Evolutionary conservation across 2,113 vertebrate species (phyloP), one percentile per base, ranked within the genome.

Genomic region (Gavia stellata): DNA sequence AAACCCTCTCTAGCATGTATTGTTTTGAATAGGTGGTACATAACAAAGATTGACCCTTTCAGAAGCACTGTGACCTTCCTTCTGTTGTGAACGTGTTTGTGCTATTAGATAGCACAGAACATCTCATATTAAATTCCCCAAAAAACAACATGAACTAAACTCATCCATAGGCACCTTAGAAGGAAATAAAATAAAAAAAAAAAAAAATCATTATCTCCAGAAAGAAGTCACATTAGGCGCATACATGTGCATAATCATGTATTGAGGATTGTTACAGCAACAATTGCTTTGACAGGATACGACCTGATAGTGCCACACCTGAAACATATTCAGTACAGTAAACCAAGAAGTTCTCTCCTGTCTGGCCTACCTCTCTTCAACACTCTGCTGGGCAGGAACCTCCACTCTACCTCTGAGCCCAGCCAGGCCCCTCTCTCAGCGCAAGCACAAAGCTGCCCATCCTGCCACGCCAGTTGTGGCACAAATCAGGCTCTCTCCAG

Each of bases 21-120:
- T 82, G 65, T 92, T 94, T 91, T 56, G 71, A 88, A 68, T 50
- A 90, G 77, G 58, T 82, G 91, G 42, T 70, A 87, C 94, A 63
- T 75, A 90, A 80, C 73, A 53, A 85, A 80, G 66, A 85, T 3
- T 28, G 78, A 86, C 63, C 67, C 75, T 63, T 63, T 71, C 77
- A 63, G 67, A 91, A 93, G 58, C 63, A 73, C 78, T 8, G 33
- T 59, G 92, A 95, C 86, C 86, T 70, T 82, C 73, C 78, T 81
- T 86, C 53, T 50, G 55, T 59, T 91, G 86, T 84, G 80, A 92
- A 44, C 0, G 0, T 33, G 31, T 77, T 94, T 93, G 71, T 78
- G 42, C 49, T 85, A 2, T 6, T 71, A 61, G 52, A 49, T 9
- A 59, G 93, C 2, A 87, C 53, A 90, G 53, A 88, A 77, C 42